Evolutionary conservation across 2,888 invertebrate genomes (phyloP), one percentile per base, ranked within the genome.

Genomic region (Hirtodrosophila confusa): DNA sequence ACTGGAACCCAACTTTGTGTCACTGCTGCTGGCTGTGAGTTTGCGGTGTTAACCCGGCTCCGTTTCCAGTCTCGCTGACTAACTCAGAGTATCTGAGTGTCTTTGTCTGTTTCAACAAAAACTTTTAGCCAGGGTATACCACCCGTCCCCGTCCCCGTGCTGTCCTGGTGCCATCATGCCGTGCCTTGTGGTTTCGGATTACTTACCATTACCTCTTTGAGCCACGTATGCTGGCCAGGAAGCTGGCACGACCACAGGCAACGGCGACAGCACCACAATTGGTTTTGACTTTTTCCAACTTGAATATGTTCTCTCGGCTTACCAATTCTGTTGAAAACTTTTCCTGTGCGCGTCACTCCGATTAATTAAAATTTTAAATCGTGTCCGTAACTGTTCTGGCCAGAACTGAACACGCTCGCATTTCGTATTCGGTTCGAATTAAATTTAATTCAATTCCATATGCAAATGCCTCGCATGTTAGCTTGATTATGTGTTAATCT

Each of bases 401-500:
- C 10, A 48, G 23, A 45, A 41, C 12, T 27, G 4, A 54, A 37
- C n/a, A 12, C 47, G 40, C 23, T 36, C 35, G 31, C 36, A 47
- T 64, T 53, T 57, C n/a, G 57, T 44, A 66, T 85, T 67, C 68
- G 54, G 49, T 64, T 78, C 55, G 63, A 71, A 62, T 87, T 85
- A 73, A 77, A 79, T 87, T 87, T 54, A 82, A 88, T 87, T 88
- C 75, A 77, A 85, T 82, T 75, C 60, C 65, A 68, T 82, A 86
- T 88, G 88, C 77, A 87, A 86, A 87, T 86, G 71, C 60, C 70
- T 61, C 55, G 50, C 75, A 79, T 86, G 85, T 86, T 88, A 74
- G 86, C 88, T 88, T 88, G 73, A 88, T 86, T 88, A 88, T 88
- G 85, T 86, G 85, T 85, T 85, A 85, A 85, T 85, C 77, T 69